Conservation (phyloP, 2,797 vertebrate genomes). For the Odontamblyopus rebecca region DNA sequence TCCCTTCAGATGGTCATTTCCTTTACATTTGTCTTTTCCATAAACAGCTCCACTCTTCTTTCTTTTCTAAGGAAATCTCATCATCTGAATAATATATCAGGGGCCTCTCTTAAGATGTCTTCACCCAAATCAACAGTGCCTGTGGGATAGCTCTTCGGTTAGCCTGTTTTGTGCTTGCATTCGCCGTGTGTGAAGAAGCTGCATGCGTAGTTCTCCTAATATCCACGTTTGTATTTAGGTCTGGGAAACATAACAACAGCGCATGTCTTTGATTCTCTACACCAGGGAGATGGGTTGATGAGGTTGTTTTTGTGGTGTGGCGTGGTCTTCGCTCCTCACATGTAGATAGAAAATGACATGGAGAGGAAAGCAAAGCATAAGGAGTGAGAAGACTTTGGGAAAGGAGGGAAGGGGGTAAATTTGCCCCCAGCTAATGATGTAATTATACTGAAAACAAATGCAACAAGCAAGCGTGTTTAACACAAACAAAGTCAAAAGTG, state of each 20-base stretch:
- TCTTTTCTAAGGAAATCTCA: constrained; percentile 23
- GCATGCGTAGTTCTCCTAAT: constrained; percentile 5
- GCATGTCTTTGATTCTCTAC: constrained; percentile 49
- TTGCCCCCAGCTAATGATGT: constrained; percentile 74
- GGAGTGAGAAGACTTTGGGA: constrained; percentile 1
- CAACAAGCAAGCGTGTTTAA: constrained; percentile 58
- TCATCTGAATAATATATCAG: constrained; percentile 33
- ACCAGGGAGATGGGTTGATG: constrained; percentile 49
- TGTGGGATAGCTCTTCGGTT: constrained; percentile 1
- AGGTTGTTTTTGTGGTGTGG: constrained; percentile 45
- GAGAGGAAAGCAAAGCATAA: constrained; percentile 14
- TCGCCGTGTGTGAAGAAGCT: constrained; percentile 28
- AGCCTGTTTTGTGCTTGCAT: background rate
- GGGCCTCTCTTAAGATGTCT: constrained; percentile 30
- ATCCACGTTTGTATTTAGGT: constrained; percentile 59
- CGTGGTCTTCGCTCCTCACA: constrained; percentile 41
- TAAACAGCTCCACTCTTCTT: background rate
- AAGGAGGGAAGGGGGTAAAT: constrained; percentile 24
- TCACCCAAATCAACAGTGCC: constrained; percentile 10
- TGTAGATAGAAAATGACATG: constrained; percentile 47
- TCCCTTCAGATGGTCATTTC: background rate
- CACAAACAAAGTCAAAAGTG: constrained; percentile 55
- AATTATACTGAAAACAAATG: constrained; percentile 77
- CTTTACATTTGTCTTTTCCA: constrained; percentile 17
- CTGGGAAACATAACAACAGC: constrained; percentile 40